Base-by-base conservation (phyloP, 1,140 invertebrate species). In the Caenorhabditis latens region DNA sequence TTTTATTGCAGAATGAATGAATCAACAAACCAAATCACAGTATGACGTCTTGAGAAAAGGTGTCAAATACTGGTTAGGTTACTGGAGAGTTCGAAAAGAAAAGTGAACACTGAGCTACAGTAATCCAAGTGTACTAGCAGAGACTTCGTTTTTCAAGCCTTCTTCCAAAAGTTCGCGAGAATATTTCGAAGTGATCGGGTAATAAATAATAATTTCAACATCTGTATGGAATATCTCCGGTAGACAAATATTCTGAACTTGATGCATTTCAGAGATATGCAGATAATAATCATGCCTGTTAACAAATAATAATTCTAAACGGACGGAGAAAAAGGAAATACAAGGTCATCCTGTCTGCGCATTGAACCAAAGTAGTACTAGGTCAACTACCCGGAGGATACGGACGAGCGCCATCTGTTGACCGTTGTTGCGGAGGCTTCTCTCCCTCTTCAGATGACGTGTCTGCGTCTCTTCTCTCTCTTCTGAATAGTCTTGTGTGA, bases 351-450 rank as follows among this genome's bases (percentile, higher is more conserved):
- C 43, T n/a, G 71, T 79, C 71, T 48, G n/a, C 71, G 71, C 71
- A 50, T 79, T 79, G 71, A 79, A 79, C 43, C 71, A 79, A 79
- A 50, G 71, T 79, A 79, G 46, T 50, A 79, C 71, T 79, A 79
- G 71, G 71, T 79, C 71, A 79, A 32, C 65, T 32, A 32, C 71
- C 46, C 9, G 19, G 46, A 48, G 71, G 71, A 79, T 79, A 79
- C 46, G 71, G 46, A 79, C 46, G 46, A 50, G 46, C 46, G 43
- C 46, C 71, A 79, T 48, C 65, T 71, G 65, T 71, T 46, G 40
- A 71, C 65, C 40, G 65, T 71, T 43, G 42, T 14, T 11, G 19
- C 43, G 16, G 65, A 61, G 65, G 65, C 65, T 71, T 71, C 65
- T 71, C 4, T 58, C 32, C 32, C 16, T 63, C 61, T 63, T 63